Evolutionary conservation across 2,797 vertebrate genomes (phyloP), one percentile per base, ranked within the genome.

Genomic region (Eurystomus glaucurus): DNA sequence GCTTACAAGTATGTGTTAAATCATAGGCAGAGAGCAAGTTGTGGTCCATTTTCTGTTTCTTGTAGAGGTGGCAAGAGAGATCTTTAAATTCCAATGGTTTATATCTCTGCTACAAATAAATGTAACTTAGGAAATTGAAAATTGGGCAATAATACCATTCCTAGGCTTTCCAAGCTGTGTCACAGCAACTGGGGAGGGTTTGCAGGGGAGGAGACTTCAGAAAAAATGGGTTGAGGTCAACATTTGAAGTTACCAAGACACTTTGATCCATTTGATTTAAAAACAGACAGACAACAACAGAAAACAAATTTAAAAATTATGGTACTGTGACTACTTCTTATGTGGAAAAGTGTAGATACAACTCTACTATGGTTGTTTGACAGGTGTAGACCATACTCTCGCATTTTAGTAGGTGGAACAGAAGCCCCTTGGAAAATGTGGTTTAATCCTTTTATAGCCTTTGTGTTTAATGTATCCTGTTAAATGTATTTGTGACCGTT

Each of bases 401-500:
- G 5, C 4, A 7, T 48, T 58, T 51, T 35, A 81, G 54, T 19
- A 70, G 33, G 15, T 8, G 83, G 65, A 70, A 41, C 9, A 75
- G 82, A 61, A 70, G 11, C 37, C 26, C 9, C 37, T 51, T 85
- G 45, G 54, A 90, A 85, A 81, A 65, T 29, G n/a, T 51, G 16
- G 22, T 75, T 88, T 29, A 50, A 2, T 71, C 8, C 14, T 65
- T 78, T 91, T 41, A 57, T 6, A 84, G 62, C 43, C 46, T 61
- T 80, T 54, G 33, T 85, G 46, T 68, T 94, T 85, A 89, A 75
- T 39, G 37, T 13, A 11, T 41, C 19, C 50, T 33, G 61, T 80
- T 83, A 81, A 78, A 71, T 68, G 16, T 85, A 54, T 85, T 88
- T 91, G 65, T 74, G 9, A 18, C 71, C 19, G 6, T 85, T 48